Base-by-base conservation (phyloP, 92 coral and sea anemone genomes). In the Epizoanthus illoricatus region DNA sequence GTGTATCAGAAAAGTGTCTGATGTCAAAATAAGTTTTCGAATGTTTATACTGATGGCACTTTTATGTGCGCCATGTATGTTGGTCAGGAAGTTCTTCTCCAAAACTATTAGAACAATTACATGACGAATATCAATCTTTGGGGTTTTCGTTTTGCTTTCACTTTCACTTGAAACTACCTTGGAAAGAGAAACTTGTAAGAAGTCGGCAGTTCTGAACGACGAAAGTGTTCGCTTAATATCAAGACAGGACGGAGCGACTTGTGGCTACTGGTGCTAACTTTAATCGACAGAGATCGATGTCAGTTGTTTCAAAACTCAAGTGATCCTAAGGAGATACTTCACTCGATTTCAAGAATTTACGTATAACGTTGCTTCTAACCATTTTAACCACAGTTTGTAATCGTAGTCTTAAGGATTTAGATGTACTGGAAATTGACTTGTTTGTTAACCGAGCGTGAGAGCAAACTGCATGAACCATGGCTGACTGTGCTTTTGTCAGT, bases 271-370 rank as follows among this genome's bases (percentile, higher is more conserved):
- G 73, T 68, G 73, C 33, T 68, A 18, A 6, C 12, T 65, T 39
- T 68, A 3, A 43, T 6, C 56, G 3, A 68, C 15, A 39, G 12
- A 68, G 19, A 39, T 75, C 69, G 61, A 21, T 78, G 39, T 20
- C 58, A 20, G 59, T 7, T 49, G 45, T 43, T 2, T 64, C 18
- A 18, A 39, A 16, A 52, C 21, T 52, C 3, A 68, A 68, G 21
- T 68, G 52, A 68, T 68, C 42, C 21, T 68, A 64, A 78, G 60
- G 20, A 62, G 71, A 19, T 20, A 62, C 43, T 78, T 78, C 54
- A 60, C 68, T 10, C 5, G 19, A 43, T 21, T 41, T 9, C 55
- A 43, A 63, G 47, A 3, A 3, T 21, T 5, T 10, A 7, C 40
- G 36, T 28, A 28, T 28, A 17, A 41, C 63, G 59, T 70, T 62